These are phyloP conservation scores for Trachelus stipa DNA, from an alignment of 2,888 invertebrate genomes.

Conservation along the genomic window DNA sequence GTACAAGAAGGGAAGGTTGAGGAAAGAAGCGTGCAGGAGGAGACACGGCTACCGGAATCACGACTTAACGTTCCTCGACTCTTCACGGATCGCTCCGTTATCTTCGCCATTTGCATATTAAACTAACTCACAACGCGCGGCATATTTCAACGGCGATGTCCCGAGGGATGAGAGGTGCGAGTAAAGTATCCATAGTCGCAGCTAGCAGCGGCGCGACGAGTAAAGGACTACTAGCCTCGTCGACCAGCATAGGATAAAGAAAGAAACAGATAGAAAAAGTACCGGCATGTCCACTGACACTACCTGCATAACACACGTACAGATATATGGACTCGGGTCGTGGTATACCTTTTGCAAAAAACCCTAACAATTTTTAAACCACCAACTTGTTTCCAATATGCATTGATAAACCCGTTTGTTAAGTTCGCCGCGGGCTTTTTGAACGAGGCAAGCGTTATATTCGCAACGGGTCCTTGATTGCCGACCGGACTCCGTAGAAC, in stretches of 20 bases:
- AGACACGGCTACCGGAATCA: constrained; percentile 66
- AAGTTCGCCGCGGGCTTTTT: constrained; percentile 26
- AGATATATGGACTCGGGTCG: not conserved
- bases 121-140: constrained; percentile 65
- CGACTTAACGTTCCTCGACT: constrained; percentile 61
- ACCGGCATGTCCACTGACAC: not conserved
- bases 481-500: constrained; percentile 14
- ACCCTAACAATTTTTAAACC: constrained; percentile 44
- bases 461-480: constrained; percentile 30
- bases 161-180: not conserved
- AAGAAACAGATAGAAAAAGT: not conserved
- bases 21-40: constrained; percentile 36
- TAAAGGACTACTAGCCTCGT: not conserved
- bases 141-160: constrained; percentile 51
- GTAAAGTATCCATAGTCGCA: not conserved
- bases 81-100: constrained; percentile 63
- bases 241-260: not conserved
- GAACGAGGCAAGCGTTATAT: not conserved
- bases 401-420: constrained; percentile 53
- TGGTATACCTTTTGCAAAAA: constrained; percentile 14
- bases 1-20: constrained; percentile 25
- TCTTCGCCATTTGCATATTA: constrained; percentile 66
- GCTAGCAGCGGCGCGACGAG: not conserved
- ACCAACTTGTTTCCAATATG: constrained; percentile 56
- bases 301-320: not conserved